Evolutionary conservation across 2,113 vertebrate species (phyloP), one percentile per base, ranked within the genome.

Genomic region (Trematocara marginatum): DNA sequence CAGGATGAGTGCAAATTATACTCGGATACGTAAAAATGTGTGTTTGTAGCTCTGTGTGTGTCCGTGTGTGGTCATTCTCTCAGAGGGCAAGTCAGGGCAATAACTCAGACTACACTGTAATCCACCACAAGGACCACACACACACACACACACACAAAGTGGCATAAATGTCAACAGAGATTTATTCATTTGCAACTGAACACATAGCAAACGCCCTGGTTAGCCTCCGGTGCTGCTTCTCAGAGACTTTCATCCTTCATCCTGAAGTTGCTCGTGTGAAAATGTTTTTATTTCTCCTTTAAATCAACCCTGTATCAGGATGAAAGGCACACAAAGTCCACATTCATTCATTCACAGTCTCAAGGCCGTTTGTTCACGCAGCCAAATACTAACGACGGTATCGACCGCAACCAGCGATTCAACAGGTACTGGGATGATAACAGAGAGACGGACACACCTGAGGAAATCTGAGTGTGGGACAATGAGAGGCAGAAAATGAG

Each of bases 1-100:
- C 61, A 53, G 86, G 40, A 86, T 9, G 11, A 47, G 23, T 69
- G 45, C 78, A 91, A 83, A 92, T 89, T 82, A 82, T 76, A 42
- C 56, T 57, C 11, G 5, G 59, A 84, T 61, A 74, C 54, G 81
- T 35, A 38, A 38, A 66, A 40, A 53, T 35, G 66, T 78, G 18
- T 23, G 18, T 40, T 45, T 45, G 38, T 18, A 74, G 69, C 69
- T 74, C 2, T 52, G 71, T 18, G 10, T 42, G 52, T 47, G 59
- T 47, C 31, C 53, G 69, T 57, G 79, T 79, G 66, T 79, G 71
- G 80, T 23, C 16, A 10, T 81, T 45, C 6, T 38, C 11, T 7
- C 10, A 82, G 26, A 78, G 76, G 57, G 80, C 23, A 52, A 78
- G 15, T 56, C 42, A 82, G 81, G 52, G 9, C 45, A 61, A 81